Conservation (phyloP, 2,888 invertebrate species). For the Callyntrura guangdongensis region DNA sequence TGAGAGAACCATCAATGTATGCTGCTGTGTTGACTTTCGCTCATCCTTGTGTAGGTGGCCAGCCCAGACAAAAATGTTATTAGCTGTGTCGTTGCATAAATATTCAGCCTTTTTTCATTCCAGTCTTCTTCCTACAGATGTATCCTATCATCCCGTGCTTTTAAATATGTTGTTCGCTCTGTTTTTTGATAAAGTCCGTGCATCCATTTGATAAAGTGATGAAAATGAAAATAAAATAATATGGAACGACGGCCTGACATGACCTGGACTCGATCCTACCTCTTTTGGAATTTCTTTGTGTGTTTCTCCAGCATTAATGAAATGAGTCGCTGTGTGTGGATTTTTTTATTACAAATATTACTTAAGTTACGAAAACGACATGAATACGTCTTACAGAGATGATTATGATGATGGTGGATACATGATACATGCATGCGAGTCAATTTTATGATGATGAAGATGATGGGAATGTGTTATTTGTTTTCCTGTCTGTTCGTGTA, state of each 20-base stretch:
- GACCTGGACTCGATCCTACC: slow-evolving; percentile 53
- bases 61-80: no score
- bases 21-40: no score
- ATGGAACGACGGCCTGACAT: slow-evolving; percentile 71
- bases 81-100: no score
- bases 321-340: background rate
- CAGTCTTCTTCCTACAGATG: background rate
- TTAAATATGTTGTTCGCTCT: background rate
- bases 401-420: slow-evolving; percentile 25
- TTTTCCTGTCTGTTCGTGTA: background rate
- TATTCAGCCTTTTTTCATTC: background rate
- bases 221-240: slow-evolving; percentile 12
- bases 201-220: background rate
- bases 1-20: background rate
- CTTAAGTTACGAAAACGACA: slow-evolving; percentile 15
- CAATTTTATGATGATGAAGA: background rate
- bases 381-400: background rate
- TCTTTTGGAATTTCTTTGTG: slow-evolving; percentile 19
- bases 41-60: no score
- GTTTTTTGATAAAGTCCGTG: slow-evolving; percentile 8
- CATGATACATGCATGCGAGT: background rate
- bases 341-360: background rate
- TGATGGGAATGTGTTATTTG: background rate
- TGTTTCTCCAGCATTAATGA: background rate
- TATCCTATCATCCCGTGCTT: background rate